These are phyloP conservation scores for Rhynchonycteris naso DNA, from an alignment of 2,797 vertebrate species.

Conservation along the genomic window DNA sequence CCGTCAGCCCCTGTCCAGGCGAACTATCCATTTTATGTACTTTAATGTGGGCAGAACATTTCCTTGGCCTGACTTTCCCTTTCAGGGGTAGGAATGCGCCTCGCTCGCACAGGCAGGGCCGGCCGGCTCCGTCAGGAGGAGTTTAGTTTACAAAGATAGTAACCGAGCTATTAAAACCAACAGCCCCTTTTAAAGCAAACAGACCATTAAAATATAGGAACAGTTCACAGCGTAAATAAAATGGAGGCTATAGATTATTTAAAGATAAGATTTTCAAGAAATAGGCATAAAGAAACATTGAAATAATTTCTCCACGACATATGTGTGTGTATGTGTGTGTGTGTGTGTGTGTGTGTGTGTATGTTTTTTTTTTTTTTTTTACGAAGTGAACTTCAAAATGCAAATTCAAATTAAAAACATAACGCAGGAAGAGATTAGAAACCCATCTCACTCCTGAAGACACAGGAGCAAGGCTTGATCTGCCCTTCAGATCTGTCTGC, in stretches of 20 bases:
- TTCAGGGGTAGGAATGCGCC: constrained; percentile 82
- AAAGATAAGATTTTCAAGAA: constrained; percentile 88
- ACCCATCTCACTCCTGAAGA: constrained; percentile 83
- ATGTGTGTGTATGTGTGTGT: no score
- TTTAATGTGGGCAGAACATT: constrained; percentile 85
- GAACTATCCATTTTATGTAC: constrained; percentile 85
- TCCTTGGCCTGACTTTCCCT: constrained; percentile 87
- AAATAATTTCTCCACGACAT: constrained; percentile 82
- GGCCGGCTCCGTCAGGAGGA: constrained; percentile 85
- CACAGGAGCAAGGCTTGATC: constrained; percentile 79
- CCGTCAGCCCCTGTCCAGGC: constrained; percentile 82
- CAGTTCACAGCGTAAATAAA: constrained; percentile 88
- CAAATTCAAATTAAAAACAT: constrained; percentile 74
- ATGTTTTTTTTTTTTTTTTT: constrained; percentile 62
- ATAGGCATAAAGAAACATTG: constrained; percentile 84
- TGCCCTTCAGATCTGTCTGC: constrained; percentile 81
- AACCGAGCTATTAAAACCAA: constrained; percentile 88
- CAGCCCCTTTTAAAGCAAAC: constrained; percentile 90
- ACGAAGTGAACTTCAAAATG: constrained; percentile 85
- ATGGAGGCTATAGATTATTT: constrained; percentile 88
- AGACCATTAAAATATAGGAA: constrained; percentile 89
- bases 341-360: no score
- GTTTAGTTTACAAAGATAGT: constrained; percentile 89
- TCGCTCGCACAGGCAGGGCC: constrained; percentile 80
- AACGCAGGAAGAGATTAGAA: constrained; percentile 81